Base-by-base conservation (phyloP, 53 echinoderm and acorn worm genomes). In the Zoroaster sp. region DNA sequence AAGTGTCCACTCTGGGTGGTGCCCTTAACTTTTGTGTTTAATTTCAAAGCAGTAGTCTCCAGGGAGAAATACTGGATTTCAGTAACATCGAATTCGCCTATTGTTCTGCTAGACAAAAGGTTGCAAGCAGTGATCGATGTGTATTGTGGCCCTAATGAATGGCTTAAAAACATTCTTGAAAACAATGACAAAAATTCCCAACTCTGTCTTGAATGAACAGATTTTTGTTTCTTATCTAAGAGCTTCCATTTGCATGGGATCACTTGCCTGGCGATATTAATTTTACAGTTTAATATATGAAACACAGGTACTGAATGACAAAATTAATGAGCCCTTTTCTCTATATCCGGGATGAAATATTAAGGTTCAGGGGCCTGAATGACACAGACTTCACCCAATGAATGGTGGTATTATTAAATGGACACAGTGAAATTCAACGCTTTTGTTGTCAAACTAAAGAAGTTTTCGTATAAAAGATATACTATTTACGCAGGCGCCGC, bases 1-100 rank as follows among this genome's bases (percentile, higher is more conserved):
- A 59, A 28, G 21, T 59, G 63, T 25, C 63, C 11, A 28, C 63
- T 25, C 5, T 28, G 25, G 63, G 23, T 59, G n/a, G 63, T 59
- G 63, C 28, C 21, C 63, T 59, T 59, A 59, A 21, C 66, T 35
- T 21, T 68, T 5, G 32, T 5, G 8, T 82, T 40, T 68, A 40
- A 43, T 40, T 28, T 35, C n/a, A 30, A 82, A 43, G 42, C 28
- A 4, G 66, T 38, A 40, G 21, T 82, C 34, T 17, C 40, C 5
- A 43, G 82, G 9, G 66, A 68, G 39, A 15, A n/a, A 66, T 82
- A 82, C 66, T 66, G 1, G 33, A 34, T 82, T 82, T 66, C 82
- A 41, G 3, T 15, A 28, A 35, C 17, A 40, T 28, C 45, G 42
- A 43, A 67, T 43, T 33, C 13, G 30, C 17, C 9, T 67, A 66